These are phyloP conservation scores for Ashinkailepas kermadecensis DNA, from an alignment of 2,888 invertebrate species.

Conservation along the genomic window DNA sequence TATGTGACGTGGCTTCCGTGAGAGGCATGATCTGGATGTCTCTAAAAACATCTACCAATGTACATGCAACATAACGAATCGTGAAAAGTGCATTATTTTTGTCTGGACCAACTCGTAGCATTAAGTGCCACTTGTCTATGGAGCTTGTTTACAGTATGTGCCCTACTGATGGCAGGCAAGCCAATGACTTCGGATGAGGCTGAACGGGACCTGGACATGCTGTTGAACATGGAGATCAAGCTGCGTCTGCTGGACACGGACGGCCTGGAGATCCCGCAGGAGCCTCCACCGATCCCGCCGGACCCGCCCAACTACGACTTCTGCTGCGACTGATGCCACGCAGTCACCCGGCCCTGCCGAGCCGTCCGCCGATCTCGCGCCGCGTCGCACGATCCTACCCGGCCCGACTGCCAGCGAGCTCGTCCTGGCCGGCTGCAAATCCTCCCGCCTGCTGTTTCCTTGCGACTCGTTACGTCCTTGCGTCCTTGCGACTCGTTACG, in stretches of 20 bases:
- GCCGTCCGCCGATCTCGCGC: background rate
- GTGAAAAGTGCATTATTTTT: too few species aligned
- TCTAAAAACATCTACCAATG: too few species aligned
- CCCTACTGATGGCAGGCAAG: constrained; percentile 49
- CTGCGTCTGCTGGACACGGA: constrained; percentile 86
- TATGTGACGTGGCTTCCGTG: too few species aligned
- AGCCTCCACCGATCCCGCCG: constrained; percentile 83
- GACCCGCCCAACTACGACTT: constrained; percentile 90
- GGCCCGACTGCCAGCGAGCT: too few species aligned
- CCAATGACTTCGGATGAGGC: constrained; percentile 83
- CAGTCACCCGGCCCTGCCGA: background rate
- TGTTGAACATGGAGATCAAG: constrained; percentile 94
- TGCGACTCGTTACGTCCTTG: too few species aligned
- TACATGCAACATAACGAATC: too few species aligned
- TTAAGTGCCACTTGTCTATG: too few species aligned
- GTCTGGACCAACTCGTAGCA: too few species aligned
- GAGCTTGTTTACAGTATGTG: background rate
- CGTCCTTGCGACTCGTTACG: too few species aligned
- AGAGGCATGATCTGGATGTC: too few species aligned
- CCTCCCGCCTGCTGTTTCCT: too few species aligned
- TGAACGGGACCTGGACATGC: constrained; percentile 78
- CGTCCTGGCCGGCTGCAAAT: too few species aligned
- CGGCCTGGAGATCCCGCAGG: constrained; percentile 86
- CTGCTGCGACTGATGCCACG: constrained; percentile 38
- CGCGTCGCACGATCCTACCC: background rate